Evolutionary conservation across 2,113 vertebrate genomes (phyloP), one percentile per base, ranked within the genome.

Genomic region (Actenoides hombroni): DNA sequence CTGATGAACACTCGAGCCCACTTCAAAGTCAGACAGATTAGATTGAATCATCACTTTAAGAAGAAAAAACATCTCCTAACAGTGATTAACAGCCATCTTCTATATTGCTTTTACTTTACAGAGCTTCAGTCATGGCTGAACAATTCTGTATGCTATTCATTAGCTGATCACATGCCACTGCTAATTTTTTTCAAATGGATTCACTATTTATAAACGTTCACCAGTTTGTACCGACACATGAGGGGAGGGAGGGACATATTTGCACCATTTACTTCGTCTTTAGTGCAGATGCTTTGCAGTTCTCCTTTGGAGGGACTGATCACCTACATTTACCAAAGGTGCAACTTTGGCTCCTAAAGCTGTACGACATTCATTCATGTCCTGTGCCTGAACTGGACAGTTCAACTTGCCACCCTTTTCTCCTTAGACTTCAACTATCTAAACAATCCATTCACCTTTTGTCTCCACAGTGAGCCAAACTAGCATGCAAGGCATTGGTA

Each of bases 141-240:
- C 71, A 81, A 40, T 51, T 88, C 44, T 92, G 88, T 84, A 85
- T 94, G 94, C 77, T 94, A 86, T 91, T 96, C 94, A 91, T 96
- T 97, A 96, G 80, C 64, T 76, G 90, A 93, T 95, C 95, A 95
- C 90, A 92, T 89, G 91, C 65, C 88, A 76, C 35, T 51, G 90
- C 37, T 94, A 95, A 97, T 94, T 91, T 95, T 93, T 96, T 96
- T 95, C 95, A 91, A 96, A 90, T 96, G 95, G 65, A 29, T 88
- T 96, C 69, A 40, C 95, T 96, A 96, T 97, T 96, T 96, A 92
- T 96, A 96, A 94, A 93, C 16, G 20, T 69, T 95, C 28, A 42
- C 44, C 44, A 65, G 42, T 92, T 83, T 96, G 60, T 88, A 76
- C 37, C 0, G 18, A 78, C 77, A 81, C 21, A 94, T 3, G 13